Conservation (phyloP, 2,888 invertebrate species). For the Tetranychus truncatus region DNA sequence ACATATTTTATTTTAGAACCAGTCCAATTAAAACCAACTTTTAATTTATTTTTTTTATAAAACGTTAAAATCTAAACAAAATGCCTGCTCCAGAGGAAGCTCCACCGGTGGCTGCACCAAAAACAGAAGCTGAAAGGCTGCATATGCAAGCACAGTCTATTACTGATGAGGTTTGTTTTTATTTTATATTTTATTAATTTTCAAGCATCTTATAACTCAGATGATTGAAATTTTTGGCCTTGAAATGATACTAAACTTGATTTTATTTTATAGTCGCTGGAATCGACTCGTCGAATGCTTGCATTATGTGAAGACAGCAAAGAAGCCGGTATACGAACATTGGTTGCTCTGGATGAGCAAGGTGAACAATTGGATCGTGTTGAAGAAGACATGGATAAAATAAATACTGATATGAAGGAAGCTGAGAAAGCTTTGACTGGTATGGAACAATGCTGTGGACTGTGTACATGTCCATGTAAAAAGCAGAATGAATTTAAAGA, state of each 20-base stretch:
- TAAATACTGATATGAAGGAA: slow-evolving; percentile 98
- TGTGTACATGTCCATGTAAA: slow-evolving; percentile 95
- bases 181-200: neutral
- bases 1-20: too few species aligned
- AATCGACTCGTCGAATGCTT: slow-evolving; percentile 34
- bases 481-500: slow-evolving; percentile 75
- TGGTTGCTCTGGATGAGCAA: slow-evolving; percentile 99
- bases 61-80: neutral
- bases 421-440: slow-evolving; percentile 98
- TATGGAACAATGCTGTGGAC: slow-evolving; percentile 99
- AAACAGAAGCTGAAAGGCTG: slow-evolving; percentile 9
- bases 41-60: too few species aligned
- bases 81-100: neutral
- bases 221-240: neutral
- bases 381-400: slow-evolving; percentile 99
- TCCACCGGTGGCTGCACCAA: neutral
- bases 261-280: slow-evolving; percentile 31
- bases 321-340: slow-evolving; percentile 98
- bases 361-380: slow-evolving; percentile 99
- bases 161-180: slow-evolving; percentile 12
- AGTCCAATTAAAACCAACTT: too few species aligned
- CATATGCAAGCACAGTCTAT: slow-evolving; percentile 1
- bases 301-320: slow-evolving; percentile 62
- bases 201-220: neutral
- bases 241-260: neutral